Evolutionary conservation across 1,140 invertebrate species (phyloP), one percentile per base, ranked within the genome.

Genomic region (Drosophila pachea): DNA sequence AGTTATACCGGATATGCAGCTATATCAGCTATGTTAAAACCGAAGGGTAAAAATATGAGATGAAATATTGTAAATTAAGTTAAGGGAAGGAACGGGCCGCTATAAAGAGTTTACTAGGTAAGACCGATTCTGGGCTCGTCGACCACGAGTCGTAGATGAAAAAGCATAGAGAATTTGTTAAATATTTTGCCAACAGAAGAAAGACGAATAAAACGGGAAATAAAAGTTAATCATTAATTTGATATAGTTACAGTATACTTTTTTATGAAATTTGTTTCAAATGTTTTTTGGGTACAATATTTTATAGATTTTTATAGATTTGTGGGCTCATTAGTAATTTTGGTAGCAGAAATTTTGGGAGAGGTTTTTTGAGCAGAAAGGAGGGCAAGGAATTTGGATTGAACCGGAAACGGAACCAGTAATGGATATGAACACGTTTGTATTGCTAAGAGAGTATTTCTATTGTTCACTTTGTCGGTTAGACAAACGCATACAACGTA

Each of bases 161-260:
- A 54, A 66, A 60, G 56, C 70, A 74, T 82, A 77, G 74, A 70
- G 60, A 73, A 82, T 75, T 78, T 83, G 72, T 83, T 84, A 74
- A 58, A 74, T 69, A 56, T 73, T 78, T 83, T 72, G 60, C 56
- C 70, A 69, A 64, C 72, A 22, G 53, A 42, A 62, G 58, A 76
- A 71, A 73, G 77, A 72, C 60, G 58, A 14, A 22, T 22, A 3
- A 22, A 22, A 22, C 22, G 22, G 22, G 22, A 22, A 22, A 22
- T 22, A 22, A 60, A 70, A 60, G 16, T 48, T 38, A 70, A 74
- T 61, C 11, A 60, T 38, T 83, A 55, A 71, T 74, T 83, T 77
- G 48, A 56, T 83, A 62, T 61, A 82, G 73, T 67, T 69, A 42
- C 53, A 59, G 55, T 52, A 68, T 73, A 68, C 65, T 68, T 73